Base-by-base conservation (phyloP, 2,888 invertebrate species). In the Tetragnatha montana region DNA sequence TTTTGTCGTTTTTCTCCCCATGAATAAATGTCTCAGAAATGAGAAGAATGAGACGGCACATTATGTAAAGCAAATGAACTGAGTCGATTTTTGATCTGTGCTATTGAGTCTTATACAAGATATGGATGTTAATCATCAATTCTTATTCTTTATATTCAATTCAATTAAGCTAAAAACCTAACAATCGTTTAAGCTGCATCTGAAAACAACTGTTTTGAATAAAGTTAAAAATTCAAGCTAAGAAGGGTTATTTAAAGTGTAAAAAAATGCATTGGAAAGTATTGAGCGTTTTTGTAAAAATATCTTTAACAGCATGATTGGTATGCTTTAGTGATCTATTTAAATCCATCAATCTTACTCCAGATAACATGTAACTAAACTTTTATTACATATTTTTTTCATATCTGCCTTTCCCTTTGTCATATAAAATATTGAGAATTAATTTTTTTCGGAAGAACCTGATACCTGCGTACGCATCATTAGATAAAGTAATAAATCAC, bases 141-240 rank as follows among this genome's bases (percentile, higher is more conserved):
- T n/a, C n/a, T n/a, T n/a, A 4, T 35, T 35, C 35, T 35, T 35
- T 4, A 22, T 68, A 60, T 79, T 22, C 50, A 60, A 79, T 21
- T 60, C 81, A 81, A 70, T 81, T 81, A 81, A 81, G 49, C 47
- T 1, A 17, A n/a, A 6, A n/a, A n/a, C n/a, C n/a, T n/a, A n/a
- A 8, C 12, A 21, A 17, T 47, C 35, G 1, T 21, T 51, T 60
- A 6, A 78, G 21, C 6, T 17, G 35, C n/a, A 51, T 3, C 51
- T 19, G 49, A 50, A 49, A 10, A 60, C 51, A 60, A 79, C 21
- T n/a, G 14, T 79, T 79, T 68, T n/a, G 10, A 19, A n/a, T 8
- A 70, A 70, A 70, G 21, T 70, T 70, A n/a, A 10, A 10, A 21
- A 17, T 70, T n/a, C 3, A 35, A 12, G n/a, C 17, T 17, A 70